Evolutionary conservation across 2,888 invertebrate species (phyloP).

Genomic region (Eucriotettix oculatus): DNA sequence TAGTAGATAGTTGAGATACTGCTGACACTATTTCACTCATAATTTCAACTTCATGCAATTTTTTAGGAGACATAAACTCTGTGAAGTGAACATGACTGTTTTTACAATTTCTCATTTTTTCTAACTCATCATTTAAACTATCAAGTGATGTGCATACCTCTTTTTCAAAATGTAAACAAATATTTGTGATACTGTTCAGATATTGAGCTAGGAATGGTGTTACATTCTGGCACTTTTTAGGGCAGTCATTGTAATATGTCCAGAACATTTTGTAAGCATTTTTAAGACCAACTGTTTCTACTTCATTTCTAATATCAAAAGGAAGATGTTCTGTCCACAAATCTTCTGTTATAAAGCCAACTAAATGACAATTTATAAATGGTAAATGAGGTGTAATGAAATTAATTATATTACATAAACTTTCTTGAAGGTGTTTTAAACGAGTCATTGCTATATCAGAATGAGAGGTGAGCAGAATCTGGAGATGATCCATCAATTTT

Average conservation of each 20-base stretch:
- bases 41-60: slow-evolving; percentile 60
- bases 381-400: slow-evolving; percentile 42
- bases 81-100: neutral
- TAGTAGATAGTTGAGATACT: slow-evolving; percentile 24
- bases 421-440: slow-evolving; percentile 1
- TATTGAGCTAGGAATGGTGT: slow-evolving; percentile 1
- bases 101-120: neutral
- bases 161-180: neutral
- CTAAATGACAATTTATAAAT: slow-evolving; percentile 63
- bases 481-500: slow-evolving; percentile 41
- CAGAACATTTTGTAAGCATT: neutral
- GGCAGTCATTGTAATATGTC: neutral
- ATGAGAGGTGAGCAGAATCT: slow-evolving; percentile 39
- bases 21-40: slow-evolving; percentile 43
- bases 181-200: slow-evolving; percentile 1
- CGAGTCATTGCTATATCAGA: slow-evolving; percentile 23
- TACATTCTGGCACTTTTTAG: neutral
- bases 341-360: slow-evolving; percentile 47
- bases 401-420: slow-evolving; percentile 30
- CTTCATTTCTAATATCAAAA: slow-evolving; percentile 29
- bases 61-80: slow-evolving; percentile 54
- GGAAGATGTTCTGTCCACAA: slow-evolving; percentile 48
- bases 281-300: slow-evolving; percentile 22
- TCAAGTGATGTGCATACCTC: neutral
- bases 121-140: neutral